Evolutionary conservation across 2,113 vertebrate genomes (phyloP).

Genomic region (Uria aalge): DNA sequence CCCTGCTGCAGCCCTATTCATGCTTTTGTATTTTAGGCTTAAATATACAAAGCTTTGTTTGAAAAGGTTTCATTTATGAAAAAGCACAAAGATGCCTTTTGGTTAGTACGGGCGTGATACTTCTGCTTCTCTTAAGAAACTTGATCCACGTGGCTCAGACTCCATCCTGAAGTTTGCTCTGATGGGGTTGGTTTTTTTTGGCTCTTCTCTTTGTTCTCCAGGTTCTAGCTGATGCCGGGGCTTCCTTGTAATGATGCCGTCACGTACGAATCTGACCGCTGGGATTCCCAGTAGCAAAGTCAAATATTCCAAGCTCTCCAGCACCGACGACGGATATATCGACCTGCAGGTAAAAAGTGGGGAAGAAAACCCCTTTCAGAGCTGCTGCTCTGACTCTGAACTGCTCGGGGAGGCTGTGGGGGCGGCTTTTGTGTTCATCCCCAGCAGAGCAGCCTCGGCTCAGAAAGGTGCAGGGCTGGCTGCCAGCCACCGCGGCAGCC

Average conservation of each 20-base stretch:
- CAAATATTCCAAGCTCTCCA: conserved; percentile 89
- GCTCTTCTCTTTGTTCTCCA: not conserved
- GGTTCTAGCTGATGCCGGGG: conserved; percentile 21
- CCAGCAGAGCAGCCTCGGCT: not conserved
- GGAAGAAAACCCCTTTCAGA: no score
- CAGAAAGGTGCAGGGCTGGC: not conserved
- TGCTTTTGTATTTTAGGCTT: not conserved
- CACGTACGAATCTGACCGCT: conserved; percentile 78
- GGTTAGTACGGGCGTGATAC: not conserved
- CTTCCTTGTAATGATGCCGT: conserved; percentile 80
- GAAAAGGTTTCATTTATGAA: not conserved
- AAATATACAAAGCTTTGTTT: not conserved
- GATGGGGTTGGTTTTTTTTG: not conserved
- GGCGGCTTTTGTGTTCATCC: not conserved
- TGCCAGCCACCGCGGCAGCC: not conserved
- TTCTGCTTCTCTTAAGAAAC: not conserved
- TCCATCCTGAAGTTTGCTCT: not conserved
- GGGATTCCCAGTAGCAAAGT: conserved; percentile 84
- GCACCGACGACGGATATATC: conserved; percentile 93
- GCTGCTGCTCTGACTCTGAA: not conserved
- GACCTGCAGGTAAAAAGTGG: conserved; percentile 87
- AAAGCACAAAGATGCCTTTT: not conserved
- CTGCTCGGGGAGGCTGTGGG: accelerated
- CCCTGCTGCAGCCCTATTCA: not conserved
- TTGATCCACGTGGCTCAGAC: accelerated